Base-by-base conservation (phyloP, 1,140 invertebrate genomes). In the Armadillidium nasatum region DNA sequence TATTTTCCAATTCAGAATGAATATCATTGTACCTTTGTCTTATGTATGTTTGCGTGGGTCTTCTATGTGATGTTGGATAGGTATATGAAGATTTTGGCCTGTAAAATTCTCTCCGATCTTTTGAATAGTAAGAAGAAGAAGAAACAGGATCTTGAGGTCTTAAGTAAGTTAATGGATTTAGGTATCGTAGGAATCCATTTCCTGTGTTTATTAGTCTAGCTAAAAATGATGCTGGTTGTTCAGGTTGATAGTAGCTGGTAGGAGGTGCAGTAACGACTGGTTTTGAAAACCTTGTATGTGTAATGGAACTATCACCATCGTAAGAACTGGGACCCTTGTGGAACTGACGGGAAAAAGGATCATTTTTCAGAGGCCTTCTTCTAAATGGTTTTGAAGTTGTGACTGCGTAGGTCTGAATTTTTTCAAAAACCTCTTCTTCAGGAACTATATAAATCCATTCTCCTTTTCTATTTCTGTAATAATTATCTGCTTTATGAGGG, bases 391-490 rank as follows among this genome's bases (percentile, higher is more conserved):
- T 33, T 33, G 33, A 33, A 33, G 33, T 33, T n/a, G n/a, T n/a
- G n/a, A n/a, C n/a, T n/a, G n/a, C n/a, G 33, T 33, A 33, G 33
- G 33, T 33, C 1, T 33, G 2, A 3, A 33, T 33, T 33, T 33
- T 33, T 33, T 33, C 33, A 33, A 33, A 6, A 33, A 33, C 33
- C 11, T 60, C 50, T 7, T 60, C 50, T 19, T 60, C 50, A 13
- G 50, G 50, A 15, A 60, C 50, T 15, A 60, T 60, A 19, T 60
- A 60, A 60, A 60, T 60, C 50, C 50, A 60, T 19, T 60, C 50
- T 60, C 50, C 50, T 60, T 60, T 60, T 60, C 50, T 60, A 60
- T 60, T 60, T 19, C 50, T 60, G 50, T 60, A 60, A 60, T 15
- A 60, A 60, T 60, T 15, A 19, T 60, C 50, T 3, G 11, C 2